Evolutionary conservation across 2,888 invertebrate genomes (phyloP).

Genomic region (Agonopterix subpropinquella): DNA sequence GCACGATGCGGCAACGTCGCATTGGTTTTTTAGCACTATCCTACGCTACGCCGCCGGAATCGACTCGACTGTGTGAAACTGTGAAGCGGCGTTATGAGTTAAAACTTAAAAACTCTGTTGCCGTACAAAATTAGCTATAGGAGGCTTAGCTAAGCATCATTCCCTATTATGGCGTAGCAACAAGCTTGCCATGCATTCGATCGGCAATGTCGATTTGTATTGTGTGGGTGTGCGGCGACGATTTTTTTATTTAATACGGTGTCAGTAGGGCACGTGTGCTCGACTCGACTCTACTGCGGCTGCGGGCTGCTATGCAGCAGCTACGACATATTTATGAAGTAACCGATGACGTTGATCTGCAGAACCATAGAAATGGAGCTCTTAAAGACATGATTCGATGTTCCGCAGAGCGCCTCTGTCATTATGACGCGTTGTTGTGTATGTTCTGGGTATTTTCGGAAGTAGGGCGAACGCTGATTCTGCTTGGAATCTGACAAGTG

Average conservation of each 20-base stretch:
- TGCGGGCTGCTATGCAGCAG: slow-evolving; percentile 35
- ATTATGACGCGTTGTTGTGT: slow-evolving; percentile 23
- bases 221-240: slow-evolving; percentile 33
- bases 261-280: slow-evolving; percentile 59
- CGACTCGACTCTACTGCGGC: too few species aligned
- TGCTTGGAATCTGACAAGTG: slow-evolving; percentile 27
- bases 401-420: slow-evolving; percentile 29
- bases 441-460: slow-evolving; percentile 33
- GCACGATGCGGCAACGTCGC: slow-evolving; percentile 73
- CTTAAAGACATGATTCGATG: slow-evolving; percentile 20
- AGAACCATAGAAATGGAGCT: slow-evolving; percentile 2
- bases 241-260: slow-evolving; percentile 58
- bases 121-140: too few species aligned
- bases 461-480: slow-evolving; percentile 29
- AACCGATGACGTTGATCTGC: slow-evolving; percentile 16
- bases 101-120: too few species aligned
- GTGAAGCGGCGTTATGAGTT: slow-evolving; percentile 6
- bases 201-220: slow-evolving; percentile 37
- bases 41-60: slow-evolving; percentile 56
- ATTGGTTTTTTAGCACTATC: slow-evolving; percentile 59
- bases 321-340: slow-evolving; percentile 11
- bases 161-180: too few species aligned
- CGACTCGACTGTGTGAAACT: slow-evolving; percentile 50
- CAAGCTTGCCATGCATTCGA: too few species aligned
- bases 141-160: too few species aligned